Base-by-base conservation (phyloP, 2,113 vertebrate genomes). In the Chaetodon auriga region DNA sequence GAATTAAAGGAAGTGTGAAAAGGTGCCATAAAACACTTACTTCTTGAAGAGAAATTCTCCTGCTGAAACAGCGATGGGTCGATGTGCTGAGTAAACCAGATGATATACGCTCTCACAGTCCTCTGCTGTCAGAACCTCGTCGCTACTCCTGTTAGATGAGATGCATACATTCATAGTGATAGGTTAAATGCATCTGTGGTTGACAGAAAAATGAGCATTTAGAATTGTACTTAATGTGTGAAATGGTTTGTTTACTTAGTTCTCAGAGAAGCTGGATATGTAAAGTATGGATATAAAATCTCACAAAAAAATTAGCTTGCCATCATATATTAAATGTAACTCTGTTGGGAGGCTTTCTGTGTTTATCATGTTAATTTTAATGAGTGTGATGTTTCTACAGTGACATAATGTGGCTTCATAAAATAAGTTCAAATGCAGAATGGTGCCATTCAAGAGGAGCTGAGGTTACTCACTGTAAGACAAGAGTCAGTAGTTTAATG, bases 21-120 rank as follows among this genome's bases (percentile, higher is more conserved):
- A 65, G 7, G 57, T 3, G 7, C 13, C 23, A 48, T 10, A 35
- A 54, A 78, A 65, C 43, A 88, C 96, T 95, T 95, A 99, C 98
- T 99, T 99, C 95, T 97, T 99, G 83, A 97, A 99, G 30, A 99
- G 97, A 94, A 99, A 99, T 89, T 99, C 98, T 87, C 98, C 98
- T 45, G 98, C 97, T 10, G 98, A 97, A 83, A 99, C 94, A 66
- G 97, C 98, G 55, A 99, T 96, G 64, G 98, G 98, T 55, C 98
- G 95, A 90, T 99, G 97, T 91, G 98, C 97, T 1, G 98, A 99
- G 93, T 99, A 99, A 91, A 99, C 98, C 92, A 99, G 94, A 89
- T 99, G 98, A 94, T 99, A 99, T 12, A 99, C 97, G 74, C 98
- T 99, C 95, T 99, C 98, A 95, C 98, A 99, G 93, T 99, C 98